Percentiles rank a stretch among this genome's conserved stretches.
Conservation (phyloP, 1,140 invertebrate genomes). For the Periplaneta americana region DNA sequence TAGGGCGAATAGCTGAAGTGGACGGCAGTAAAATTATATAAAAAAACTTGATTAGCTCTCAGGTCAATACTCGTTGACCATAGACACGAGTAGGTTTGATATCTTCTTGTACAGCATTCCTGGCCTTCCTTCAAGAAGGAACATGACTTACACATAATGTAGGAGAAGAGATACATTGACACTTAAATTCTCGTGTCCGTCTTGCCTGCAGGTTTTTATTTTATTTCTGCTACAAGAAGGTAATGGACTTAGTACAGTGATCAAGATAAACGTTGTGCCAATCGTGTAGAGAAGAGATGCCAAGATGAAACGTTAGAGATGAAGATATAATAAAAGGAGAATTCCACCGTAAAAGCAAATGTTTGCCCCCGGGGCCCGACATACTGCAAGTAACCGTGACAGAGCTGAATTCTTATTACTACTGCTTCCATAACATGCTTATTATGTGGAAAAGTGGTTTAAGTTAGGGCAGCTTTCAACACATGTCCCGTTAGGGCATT, state of each 20-base stretch:
- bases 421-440: not conserved
- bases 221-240: not conserved
- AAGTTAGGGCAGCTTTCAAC: not conserved
- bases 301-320: not conserved
- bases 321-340: not conserved
- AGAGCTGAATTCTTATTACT: not conserved
- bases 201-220: not conserved
- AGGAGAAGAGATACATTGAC: not conserved
- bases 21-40: no score
- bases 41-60: no score
- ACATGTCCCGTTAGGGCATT: not conserved
- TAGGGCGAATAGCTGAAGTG: no score
- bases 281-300: not conserved
- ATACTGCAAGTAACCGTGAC: not conserved
- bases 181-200: not conserved
- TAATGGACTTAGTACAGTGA: not conserved
- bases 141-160: not conserved
- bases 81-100: no score
- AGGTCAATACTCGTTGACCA: no score
- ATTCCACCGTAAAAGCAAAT: not conserved
- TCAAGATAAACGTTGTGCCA: not conserved
- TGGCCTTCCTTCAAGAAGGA: no score
- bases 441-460: not conserved
- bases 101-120: no score
- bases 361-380: not conserved